These are phyloP conservation scores for Chesias legatella DNA, from an alignment of 2,888 invertebrate genomes.

Conservation along the genomic window DNA sequence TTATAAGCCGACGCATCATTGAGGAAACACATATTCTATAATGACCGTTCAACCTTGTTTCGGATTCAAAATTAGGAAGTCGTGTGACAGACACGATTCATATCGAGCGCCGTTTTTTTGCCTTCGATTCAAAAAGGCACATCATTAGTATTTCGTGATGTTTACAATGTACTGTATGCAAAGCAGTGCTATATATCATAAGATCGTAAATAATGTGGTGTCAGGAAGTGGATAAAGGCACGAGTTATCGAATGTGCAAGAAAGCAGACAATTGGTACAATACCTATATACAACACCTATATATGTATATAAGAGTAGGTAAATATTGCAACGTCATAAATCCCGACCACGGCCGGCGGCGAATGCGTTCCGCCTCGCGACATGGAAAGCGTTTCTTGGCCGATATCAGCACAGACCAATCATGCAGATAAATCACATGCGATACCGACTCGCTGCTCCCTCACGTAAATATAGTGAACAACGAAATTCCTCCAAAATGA, in stretches of 20 bases:
- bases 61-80: conserved; percentile 42
- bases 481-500: conserved; percentile 30
- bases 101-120: conserved; percentile 34
- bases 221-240: conserved; percentile 29
- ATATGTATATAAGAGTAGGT: too few species aligned
- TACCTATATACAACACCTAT: conserved; percentile 21
- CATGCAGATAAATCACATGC: conserved; percentile 50
- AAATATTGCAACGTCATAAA: conserved; percentile 41
- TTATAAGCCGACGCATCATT: conserved; percentile 53
- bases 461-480: conserved; percentile 40
- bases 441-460: conserved; percentile 42
- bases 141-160: conserved; percentile 39
- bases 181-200: conserved; percentile 23
- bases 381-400: conserved; percentile 65
- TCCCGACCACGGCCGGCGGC: conserved; percentile 38
- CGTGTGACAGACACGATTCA: conserved; percentile 38
- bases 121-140: conserved; percentile 21
- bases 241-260: conserved; percentile 29
- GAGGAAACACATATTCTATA: conserved; percentile 59
- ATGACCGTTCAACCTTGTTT: conserved; percentile 45
- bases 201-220: conserved; percentile 25
- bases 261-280: conserved; percentile 24
- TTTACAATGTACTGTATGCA: conserved; percentile 24
- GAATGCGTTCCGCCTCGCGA: conserved; percentile 57
- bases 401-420: conserved; percentile 46